Evolutionary conservation across 2,888 invertebrate species (phyloP), one percentile per base, ranked within the genome.

Genomic region (Zhuqinia jingwanae): DNA sequence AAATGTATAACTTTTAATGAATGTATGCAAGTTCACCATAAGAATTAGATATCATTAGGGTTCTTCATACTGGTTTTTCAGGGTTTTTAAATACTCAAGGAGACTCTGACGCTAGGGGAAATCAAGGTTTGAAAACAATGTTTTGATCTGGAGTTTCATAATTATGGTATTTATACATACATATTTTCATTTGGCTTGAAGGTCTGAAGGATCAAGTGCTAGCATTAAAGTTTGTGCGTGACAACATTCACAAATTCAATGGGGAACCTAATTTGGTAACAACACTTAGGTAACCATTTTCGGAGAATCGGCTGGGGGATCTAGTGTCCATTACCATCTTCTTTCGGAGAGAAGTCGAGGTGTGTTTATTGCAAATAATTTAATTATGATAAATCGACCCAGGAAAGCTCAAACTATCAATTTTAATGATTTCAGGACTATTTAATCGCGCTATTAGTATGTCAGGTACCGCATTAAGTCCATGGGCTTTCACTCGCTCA

Each of bases 401-500:
- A n/a, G n/a, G n/a, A n/a, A n/a, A n/a, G n/a, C n/a, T n/a, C n/a
- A n/a, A n/a, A n/a, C n/a, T n/a, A n/a, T n/a, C n/a, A n/a, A n/a
- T n/a, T n/a, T n/a, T n/a, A n/a, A n/a, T n/a, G n/a, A 36, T 36
- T 36, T 17, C 58, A 91, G 91, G 91, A 2, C 90, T 93, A 27
- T 93, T 93, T 89, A 91, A 92, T 73, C 92, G 92, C 68, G 93
- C 92, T 10, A 92, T 93, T 30, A 91, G 93, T 0, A 81, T 88
- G 87, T 88, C 84, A 10, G 89, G 93, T 0, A 92, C 93, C 0
- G 93, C 93, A 77, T 81, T 91, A 1, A 83, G 82, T 11, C 90
- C 90, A 6, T 90, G 90, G 91, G 90, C 95, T 0, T 93, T 95
- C 0, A 93, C 94, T 0, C 83, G 90, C 1, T 79, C 80, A 17